These are phyloP conservation scores for Sinodicranocentrus sp. DNA, from an alignment of 2,888 invertebrate species.

Conservation along the genomic window DNA sequence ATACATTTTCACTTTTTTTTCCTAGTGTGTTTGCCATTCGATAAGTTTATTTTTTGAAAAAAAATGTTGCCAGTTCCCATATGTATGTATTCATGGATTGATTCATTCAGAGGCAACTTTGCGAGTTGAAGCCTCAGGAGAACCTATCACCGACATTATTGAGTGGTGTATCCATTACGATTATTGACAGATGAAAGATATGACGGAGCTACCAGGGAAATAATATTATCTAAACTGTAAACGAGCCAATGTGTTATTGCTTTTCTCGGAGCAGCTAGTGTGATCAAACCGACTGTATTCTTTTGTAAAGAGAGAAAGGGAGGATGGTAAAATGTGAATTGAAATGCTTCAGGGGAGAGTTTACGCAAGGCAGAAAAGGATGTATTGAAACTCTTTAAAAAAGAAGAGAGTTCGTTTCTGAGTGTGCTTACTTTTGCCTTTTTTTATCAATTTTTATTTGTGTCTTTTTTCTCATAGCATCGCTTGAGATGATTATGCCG, in stretches of 20 bases:
- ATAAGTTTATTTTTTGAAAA: background rate
- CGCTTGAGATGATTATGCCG: constrained; percentile 46
- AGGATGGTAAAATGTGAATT: constrained; percentile 64
- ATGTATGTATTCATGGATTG: background rate
- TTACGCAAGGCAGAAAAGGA: constrained; percentile 47
- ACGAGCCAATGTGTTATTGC: constrained; percentile 33
- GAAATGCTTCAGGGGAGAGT: constrained; percentile 68
- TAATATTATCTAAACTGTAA: constrained; percentile 63
- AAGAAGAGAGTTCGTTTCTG: constrained; percentile 22
- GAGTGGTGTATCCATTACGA: constrained; percentile 68
- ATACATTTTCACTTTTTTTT: too few relatives aligned
- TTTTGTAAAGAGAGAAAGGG: constrained; percentile 19
- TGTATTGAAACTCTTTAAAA: constrained; percentile 44
- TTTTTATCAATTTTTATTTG: constrained; percentile 66
- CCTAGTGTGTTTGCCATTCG: background rate
- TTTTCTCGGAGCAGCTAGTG: background rate
- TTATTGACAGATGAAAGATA: constrained; percentile 67
- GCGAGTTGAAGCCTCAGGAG: constrained; percentile 44
- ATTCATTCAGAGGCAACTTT: background rate
- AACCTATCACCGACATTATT: constrained; percentile 62
- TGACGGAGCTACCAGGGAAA: constrained; percentile 56
- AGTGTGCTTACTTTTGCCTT: constrained; percentile 44
- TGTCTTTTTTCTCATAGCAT: constrained; percentile 37
- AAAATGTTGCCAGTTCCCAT: background rate
- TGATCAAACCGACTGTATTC: background rate